A percentile compares a stretch with the other conserved stretches of the same genome.
Conservation (phyloP, 2,888 invertebrate genomes). For the Pheosia gnoma region DNA sequence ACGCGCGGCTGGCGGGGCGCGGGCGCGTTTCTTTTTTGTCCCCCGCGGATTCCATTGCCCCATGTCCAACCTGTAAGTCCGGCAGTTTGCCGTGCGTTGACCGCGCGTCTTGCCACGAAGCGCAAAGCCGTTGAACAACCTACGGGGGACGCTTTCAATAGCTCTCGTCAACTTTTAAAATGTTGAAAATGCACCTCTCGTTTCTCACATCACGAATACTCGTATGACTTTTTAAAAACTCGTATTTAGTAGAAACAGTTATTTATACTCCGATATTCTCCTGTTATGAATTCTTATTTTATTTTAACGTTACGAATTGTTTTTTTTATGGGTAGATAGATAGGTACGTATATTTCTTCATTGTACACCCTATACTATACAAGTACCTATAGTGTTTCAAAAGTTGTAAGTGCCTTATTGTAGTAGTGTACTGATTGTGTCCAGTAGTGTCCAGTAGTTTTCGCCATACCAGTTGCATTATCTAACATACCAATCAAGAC, state of each 20-base stretch:
- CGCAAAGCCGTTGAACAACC: slow-evolving; percentile 71
- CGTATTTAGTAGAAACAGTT: neutral
- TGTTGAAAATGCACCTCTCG: slow-evolving; percentile 24
- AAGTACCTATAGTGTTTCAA: no score
- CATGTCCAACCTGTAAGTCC: slow-evolving; percentile 82
- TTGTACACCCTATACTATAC: no score
- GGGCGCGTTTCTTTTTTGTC: slow-evolving; percentile 75
- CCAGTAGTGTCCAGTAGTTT: no score
- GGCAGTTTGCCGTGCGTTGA: slow-evolving; percentile 82
- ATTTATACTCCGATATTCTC: no score
- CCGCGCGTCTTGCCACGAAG: slow-evolving; percentile 70
- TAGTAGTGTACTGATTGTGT: no score
- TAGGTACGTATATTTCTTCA: no score
- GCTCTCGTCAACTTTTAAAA: slow-evolving; percentile 50
- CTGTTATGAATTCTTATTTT: no score
- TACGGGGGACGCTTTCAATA: slow-evolving; percentile 67
- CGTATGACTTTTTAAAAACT: neutral
- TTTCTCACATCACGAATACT: slow-evolving; percentile 1
- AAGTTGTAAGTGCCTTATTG: no score
- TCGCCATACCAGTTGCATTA: no score
- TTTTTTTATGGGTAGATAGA: no score
- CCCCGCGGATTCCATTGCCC: slow-evolving; percentile 79
- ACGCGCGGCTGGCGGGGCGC: slow-evolving; percentile 61
- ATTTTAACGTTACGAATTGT: no score
- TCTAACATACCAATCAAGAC: no score